Conservation (phyloP, 2,888 invertebrate species). For the Protonemura montana region DNA sequence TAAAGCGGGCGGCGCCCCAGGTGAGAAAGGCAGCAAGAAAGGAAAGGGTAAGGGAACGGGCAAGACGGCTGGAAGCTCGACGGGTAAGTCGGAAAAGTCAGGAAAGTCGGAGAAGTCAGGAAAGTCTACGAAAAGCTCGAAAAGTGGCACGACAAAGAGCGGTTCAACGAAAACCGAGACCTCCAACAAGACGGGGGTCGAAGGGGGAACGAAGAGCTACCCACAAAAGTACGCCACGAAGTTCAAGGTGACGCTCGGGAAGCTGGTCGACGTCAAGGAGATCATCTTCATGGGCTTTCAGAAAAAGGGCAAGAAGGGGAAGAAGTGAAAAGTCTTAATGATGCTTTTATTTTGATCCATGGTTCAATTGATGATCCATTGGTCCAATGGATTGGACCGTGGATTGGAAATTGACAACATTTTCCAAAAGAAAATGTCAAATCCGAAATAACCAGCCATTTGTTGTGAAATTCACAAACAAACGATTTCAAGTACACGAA, state of each 20-base stretch:
- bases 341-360: too few species aligned
- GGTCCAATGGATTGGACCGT: too few species aligned
- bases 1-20: background rate
- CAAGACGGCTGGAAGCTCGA: background rate
- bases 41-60: background rate
- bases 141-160: background rate
- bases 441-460: too few species aligned
- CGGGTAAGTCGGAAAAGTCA: background rate
- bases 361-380: too few species aligned
- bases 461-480: too few species aligned
- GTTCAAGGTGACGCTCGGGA: background rate
- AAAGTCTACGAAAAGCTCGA: background rate
- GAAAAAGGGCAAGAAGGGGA: background rate
- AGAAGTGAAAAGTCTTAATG: background rate
- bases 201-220: background rate
- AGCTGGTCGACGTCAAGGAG: background rate
- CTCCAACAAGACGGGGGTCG: background rate
- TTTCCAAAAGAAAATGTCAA: too few species aligned
- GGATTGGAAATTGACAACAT: too few species aligned
- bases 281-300: background rate
- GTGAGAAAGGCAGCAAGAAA: background rate
- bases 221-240: slow-evolving; percentile 16
- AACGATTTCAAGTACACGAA: too few species aligned
- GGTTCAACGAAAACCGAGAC: background rate
- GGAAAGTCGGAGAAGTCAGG: background rate